These are phyloP conservation scores for Leptogaster cylindrica DNA, from an alignment of 2,888 invertebrate species.

Conservation along the genomic window DNA sequence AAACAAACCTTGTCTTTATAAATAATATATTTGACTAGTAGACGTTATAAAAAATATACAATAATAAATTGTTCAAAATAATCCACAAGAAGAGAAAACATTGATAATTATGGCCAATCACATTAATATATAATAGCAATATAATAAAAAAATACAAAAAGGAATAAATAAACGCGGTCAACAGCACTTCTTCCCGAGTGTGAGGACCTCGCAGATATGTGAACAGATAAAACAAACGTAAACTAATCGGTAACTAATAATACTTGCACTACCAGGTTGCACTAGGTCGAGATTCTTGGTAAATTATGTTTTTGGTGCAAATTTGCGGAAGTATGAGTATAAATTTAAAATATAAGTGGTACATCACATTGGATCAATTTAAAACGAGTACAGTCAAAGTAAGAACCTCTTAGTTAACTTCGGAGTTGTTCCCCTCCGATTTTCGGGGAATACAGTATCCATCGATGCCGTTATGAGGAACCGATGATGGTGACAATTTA, in stretches of 20 bases:
- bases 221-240: slow-evolving; percentile 23
- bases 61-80: slow-evolving; percentile 16
- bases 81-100: background rate
- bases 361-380: slow-evolving; percentile 19
- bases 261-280: slow-evolving; percentile 25
- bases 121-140: slow-evolving; percentile 14
- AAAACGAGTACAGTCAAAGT: slow-evolving; percentile 1
- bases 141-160: slow-evolving; percentile 6
- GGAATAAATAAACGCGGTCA: background rate
- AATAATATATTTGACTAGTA: slow-evolving; percentile 37
- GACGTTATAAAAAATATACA: slow-evolving; percentile 38
- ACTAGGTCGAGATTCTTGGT: background rate
- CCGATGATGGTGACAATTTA: slow-evolving; percentile 46
- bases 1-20: slow-evolving; percentile 7
- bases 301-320: slow-evolving; percentile 13
- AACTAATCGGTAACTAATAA: slow-evolving; percentile 31
- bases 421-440: slow-evolving; percentile 44
- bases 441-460: slow-evolving; percentile 56
- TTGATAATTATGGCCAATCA: slow-evolving; percentile 6
- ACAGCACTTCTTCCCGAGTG: slow-evolving; percentile 6
- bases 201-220: slow-evolving; percentile 29
- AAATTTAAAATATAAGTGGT: slow-evolving; percentile 2
- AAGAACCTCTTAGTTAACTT: slow-evolving; percentile 14
- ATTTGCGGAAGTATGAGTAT: slow-evolving; percentile 5
- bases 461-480: slow-evolving; percentile 52